Evolutionary conservation across 2,113 vertebrate species (phyloP), one percentile per base, ranked within the genome.

Genomic region (Eublepharis macularius): DNA sequence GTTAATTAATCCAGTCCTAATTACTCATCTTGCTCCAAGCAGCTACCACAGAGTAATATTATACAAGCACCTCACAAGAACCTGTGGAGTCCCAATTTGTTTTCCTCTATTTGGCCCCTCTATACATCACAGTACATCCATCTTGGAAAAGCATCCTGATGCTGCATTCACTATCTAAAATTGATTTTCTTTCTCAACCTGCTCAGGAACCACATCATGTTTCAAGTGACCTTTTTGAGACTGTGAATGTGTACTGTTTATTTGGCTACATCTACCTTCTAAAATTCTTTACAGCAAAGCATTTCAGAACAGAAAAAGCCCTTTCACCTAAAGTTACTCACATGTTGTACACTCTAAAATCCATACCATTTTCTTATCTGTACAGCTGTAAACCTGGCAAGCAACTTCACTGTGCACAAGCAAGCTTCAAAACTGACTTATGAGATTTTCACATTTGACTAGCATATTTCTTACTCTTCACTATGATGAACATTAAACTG

Each of bases 101-200:
- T 60, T 68, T 26, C 1, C 11, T 36, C 6, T 10, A 21, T 29
- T 9, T 36, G 12, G 13, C 26, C 19, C 19, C 47, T 47, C 11
- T 5, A 80, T 80, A 86, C 47, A 81, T 86, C 76, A 68, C 36
- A 90, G 85, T 26, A 89, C 24, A 89, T 16, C 57, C 41, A 60
- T 88, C 81, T 34, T 73, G 70, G 87, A 81, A 8, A 86, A 95
- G 89, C 26, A 86, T 80, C 16, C 3, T 0, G 26, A 9, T 82
- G 80, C 88, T 6, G 21, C 24, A 21, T 24, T 60, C 57, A 60
- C 57, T 60, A 51, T 39, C 76, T 1, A 87, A 65, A 82, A 77
- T 34, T n/a, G 45, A 81, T 76, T 76, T 51, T 83, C 63, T 49
- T 65, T 76, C 60, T 51, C 34, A 39, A 32, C 66, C 54, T 80